phyloP scores from a whole-genome alignment of 2,888 invertebrate species.

The Actias luna region DNA sequence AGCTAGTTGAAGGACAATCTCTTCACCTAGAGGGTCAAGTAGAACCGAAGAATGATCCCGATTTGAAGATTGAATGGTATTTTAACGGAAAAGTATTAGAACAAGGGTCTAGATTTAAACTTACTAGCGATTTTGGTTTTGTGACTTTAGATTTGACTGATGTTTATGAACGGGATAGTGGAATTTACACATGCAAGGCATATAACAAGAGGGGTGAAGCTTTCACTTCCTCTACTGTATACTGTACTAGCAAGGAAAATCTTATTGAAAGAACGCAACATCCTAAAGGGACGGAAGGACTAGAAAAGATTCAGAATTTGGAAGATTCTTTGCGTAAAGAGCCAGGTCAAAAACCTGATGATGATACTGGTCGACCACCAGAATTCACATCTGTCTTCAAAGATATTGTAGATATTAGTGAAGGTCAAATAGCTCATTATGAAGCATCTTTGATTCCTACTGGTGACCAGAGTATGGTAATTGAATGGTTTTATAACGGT shows the following conservation, averaged over 20 bases:
- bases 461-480: slow-evolving; percentile 95
- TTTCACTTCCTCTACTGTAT: slow-evolving; percentile 94
- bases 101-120: slow-evolving; percentile 94
- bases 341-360: slow-evolving; percentile 85
- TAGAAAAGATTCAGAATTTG: slow-evolving; percentile 94
- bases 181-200: slow-evolving; percentile 96
- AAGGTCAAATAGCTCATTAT: slow-evolving; percentile 98
- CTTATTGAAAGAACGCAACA: slow-evolving; percentile 95
- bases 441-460: slow-evolving; percentile 97
- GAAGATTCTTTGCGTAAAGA: slow-evolving; percentile 92
- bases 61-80: slow-evolving; percentile 95
- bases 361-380: slow-evolving; percentile 92
- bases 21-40: slow-evolving; percentile 97
- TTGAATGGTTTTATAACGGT: slow-evolving; percentile 98
- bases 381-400: slow-evolving; percentile 94
- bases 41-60: slow-evolving; percentile 96
- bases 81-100: slow-evolving; percentile 94
- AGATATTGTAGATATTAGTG: slow-evolving; percentile 90
- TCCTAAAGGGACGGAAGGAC: slow-evolving; percentile 96
- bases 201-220: slow-evolving; percentile 94
- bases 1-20: slow-evolving; percentile 90
- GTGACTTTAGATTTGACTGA: slow-evolving; percentile 96
- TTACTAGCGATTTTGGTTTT: slow-evolving; percentile 97
- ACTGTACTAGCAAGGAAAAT: slow-evolving; percentile 90
- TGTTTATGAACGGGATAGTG: slow-evolving; percentile 95